These are phyloP conservation scores for Leuciscus waleckii DNA, from an alignment of 2,797 vertebrate species.

Conservation along the genomic window DNA sequence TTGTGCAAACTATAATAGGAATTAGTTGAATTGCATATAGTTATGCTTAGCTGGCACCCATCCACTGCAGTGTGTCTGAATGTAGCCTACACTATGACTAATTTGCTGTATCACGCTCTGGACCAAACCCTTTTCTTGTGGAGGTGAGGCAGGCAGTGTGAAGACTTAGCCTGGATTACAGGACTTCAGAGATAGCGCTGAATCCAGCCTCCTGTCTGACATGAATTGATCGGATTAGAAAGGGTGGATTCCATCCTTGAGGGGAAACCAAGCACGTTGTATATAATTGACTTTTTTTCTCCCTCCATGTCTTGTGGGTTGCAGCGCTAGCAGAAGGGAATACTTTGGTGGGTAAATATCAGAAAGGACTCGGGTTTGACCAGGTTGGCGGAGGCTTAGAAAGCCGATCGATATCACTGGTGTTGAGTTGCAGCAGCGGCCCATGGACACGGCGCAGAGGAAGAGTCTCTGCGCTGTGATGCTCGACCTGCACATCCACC, in stretches of 20 bases:
- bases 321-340: slow-evolving; percentile 69
- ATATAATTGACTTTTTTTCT: slow-evolving; percentile 77
- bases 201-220: slow-evolving; percentile 79
- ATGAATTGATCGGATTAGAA: slow-evolving; percentile 84
- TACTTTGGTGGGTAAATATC: slow-evolving; percentile 75
- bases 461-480: slow-evolving; percentile 29
- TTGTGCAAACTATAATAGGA: slow-evolving; percentile 10
- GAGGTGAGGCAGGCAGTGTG: slow-evolving; percentile 70
- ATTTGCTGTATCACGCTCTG: slow-evolving; percentile 65
- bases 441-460: slow-evolving; percentile 64
- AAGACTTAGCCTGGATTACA: slow-evolving; percentile 84
- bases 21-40: slow-evolving; percentile 46
- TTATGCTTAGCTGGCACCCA: slow-evolving; percentile 47
- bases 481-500: slow-evolving; percentile 31
- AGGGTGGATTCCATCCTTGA: slow-evolving; percentile 74
- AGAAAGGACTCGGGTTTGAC: slow-evolving; percentile 68
- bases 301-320: slow-evolving; percentile 74
- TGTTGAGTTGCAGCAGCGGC: slow-evolving; percentile 71
- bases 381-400: slow-evolving; percentile 70
- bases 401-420: slow-evolving; percentile 70
- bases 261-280: slow-evolving; percentile 71
- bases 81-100: slow-evolving; percentile 51
- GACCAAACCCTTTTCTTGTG: slow-evolving; percentile 63
- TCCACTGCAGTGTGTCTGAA: slow-evolving; percentile 53
- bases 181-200: slow-evolving; percentile 75